phyloP scores from a whole-genome alignment of 2,888 invertebrate species.

The Eupithecia centaureata region DNA sequence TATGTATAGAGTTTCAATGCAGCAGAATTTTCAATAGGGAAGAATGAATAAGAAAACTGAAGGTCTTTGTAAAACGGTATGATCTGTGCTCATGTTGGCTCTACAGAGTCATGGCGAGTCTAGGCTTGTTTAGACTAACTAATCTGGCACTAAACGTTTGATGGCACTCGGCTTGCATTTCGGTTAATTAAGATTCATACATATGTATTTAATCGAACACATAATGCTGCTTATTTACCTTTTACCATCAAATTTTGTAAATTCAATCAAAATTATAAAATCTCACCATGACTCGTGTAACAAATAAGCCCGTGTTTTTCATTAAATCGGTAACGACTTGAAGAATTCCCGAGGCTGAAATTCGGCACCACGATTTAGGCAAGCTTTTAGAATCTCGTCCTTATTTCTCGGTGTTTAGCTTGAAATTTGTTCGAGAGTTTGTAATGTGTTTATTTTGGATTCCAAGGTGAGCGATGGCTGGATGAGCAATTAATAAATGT shows the following conservation, averaged over 20 bases:
- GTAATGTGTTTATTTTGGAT: conserved; percentile 12
- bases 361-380: conserved; percentile 4
- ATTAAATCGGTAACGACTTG: conserved; percentile 26
- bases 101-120: no score
- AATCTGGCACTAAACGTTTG: no score
- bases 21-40: background rate
- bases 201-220: background rate
- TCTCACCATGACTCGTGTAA: conserved; percentile 20
- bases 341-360: conserved; percentile 13
- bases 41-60: background rate
- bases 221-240: background rate
- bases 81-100: no score
- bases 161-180: no score
- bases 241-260: background rate
- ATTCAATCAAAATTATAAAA: conserved; percentile 19
- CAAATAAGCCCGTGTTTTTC: conserved; percentile 27
- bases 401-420: conserved; percentile 21
- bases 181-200: no score
- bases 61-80: no score
- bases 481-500: conserved; percentile 39
- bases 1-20: background rate
- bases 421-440: background rate
- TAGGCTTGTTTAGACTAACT: no score
- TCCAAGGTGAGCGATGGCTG: conserved; percentile 25
- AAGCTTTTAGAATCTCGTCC: conserved; percentile 3